Evolutionary conservation across 2,888 invertebrate genomes (phyloP), one percentile per base, ranked within the genome.

Genomic region (Andrena minutula): DNA sequence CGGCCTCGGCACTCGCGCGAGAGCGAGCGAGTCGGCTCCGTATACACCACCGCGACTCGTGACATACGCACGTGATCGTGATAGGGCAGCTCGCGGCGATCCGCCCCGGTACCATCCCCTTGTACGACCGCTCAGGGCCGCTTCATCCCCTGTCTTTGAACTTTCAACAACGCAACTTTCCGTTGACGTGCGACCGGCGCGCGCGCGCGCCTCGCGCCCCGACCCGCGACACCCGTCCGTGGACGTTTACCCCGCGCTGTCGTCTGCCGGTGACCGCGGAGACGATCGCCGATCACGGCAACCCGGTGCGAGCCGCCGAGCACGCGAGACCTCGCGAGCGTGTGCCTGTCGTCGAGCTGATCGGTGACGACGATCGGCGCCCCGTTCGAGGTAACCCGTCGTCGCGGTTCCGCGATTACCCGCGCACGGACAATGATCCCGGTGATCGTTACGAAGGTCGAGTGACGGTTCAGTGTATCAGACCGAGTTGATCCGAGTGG

Each of bases 41-140:
- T 86, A 87, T 83, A 86, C 88, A 85, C 79, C 74, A 78, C 79
- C 82, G 86, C 82, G 86, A 82, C 87, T 88, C 88, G 88, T 85
- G 87, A 85, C 88, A 85, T 76, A 86, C 85, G 88, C 88, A 88
- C 88, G 88, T 88, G 88, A 88, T 86, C 85, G 84, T 74, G 75
- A 78, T 73, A 82, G 85, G 85, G 78, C 78, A 78, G 82, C 82
- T 82, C 82, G 82, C 75, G 82, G 82, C 75, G 78, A 75, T 83
- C 76, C 66, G 75, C 69, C 76, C 68, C 75, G 83, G 71, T 79
- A 79, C 76, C 76, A 75, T 76, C 75, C 83, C 83, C 75, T 66
- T 66, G 61, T 28, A 61, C 23, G 10, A 63, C 76, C 84, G 79
- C 69, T 66, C 56, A 56, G 73, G 8, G 16, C 60, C 58, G 58